These are phyloP conservation scores for Lindbergichthys nudifrons DNA, from an alignment of 2,797 vertebrate genomes.

Conservation along the genomic window DNA sequence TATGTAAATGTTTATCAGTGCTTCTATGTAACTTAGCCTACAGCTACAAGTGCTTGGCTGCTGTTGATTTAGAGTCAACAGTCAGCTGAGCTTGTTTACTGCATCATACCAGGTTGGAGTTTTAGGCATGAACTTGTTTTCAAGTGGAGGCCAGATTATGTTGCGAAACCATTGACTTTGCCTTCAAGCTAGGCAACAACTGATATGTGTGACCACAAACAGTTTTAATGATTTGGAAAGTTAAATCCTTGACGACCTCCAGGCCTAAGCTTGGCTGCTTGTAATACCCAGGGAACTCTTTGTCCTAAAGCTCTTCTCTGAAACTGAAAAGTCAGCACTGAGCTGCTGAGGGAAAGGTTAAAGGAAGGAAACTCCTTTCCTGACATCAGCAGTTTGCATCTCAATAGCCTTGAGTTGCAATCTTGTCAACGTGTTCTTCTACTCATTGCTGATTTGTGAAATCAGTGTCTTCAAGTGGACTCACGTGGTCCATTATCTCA, in stretches of 20 bases:
- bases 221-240: not conserved
- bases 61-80: constrained; percentile 9
- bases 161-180: not conserved
- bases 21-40: constrained; percentile 15
- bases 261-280: constrained; percentile 5
- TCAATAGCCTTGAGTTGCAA: constrained; percentile 43
- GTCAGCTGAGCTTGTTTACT: constrained; percentile 54
- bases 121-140: constrained; percentile 12
- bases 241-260: not conserved
- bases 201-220: not conserved
- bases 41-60: constrained; percentile 1
- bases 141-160: not conserved
- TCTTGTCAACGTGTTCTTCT: constrained; percentile 15
- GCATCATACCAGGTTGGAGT: not conserved
- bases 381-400: constrained; percentile 73
- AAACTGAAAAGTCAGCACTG: constrained; percentile 65
- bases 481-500: constrained; percentile 15
- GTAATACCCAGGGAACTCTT: constrained; percentile 1
- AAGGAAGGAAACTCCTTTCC: constrained; percentile 65
- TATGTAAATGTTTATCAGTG: not conserved
- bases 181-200: not conserved
- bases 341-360: constrained; percentile 37
- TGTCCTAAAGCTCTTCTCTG: constrained; percentile 29
- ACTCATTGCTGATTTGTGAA: constrained; percentile 31
- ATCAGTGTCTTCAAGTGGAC: constrained; percentile 39